These are phyloP conservation scores for Acrocyrtus sp. DNA, from an alignment of 2,888 invertebrate species.

Conservation along the genomic window DNA sequence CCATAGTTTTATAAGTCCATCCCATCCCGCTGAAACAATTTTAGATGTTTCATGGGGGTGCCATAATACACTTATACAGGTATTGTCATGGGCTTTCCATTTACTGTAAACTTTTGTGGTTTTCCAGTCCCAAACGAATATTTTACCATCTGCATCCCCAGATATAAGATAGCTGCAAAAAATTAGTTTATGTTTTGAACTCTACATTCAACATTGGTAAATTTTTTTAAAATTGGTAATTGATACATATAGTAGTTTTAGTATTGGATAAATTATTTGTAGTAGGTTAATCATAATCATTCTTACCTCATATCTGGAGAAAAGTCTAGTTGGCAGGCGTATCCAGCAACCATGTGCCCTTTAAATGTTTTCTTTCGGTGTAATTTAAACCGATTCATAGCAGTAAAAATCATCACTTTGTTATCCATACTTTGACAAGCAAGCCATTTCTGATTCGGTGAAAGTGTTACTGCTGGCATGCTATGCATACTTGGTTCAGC, in stretches of 20 bases:
- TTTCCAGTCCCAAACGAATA: slow-evolving; percentile 99
- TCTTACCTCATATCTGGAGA: slow-evolving; percentile 96
- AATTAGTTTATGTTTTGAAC: too few species aligned
- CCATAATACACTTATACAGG: slow-evolving; percentile 95
- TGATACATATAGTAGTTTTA: too few species aligned
- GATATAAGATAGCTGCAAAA: slow-evolving; percentile 91
- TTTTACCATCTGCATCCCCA: slow-evolving; percentile 98
- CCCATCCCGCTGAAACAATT: slow-evolving; percentile 99
- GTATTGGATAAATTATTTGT: too few species aligned
- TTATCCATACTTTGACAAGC: slow-evolving; percentile 99
- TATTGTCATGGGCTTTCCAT: slow-evolving; percentile 99
- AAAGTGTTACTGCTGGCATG: slow-evolving; percentile 93
- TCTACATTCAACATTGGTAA: too few species aligned
- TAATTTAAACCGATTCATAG: slow-evolving; percentile 96
- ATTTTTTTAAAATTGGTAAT: too few species aligned
- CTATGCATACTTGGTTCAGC: slow-evolving; percentile 99
- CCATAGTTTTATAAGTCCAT: slow-evolving; percentile 98
- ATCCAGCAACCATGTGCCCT: slow-evolving; percentile 99
- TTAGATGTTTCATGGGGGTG: slow-evolving; percentile 99
- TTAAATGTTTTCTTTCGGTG: slow-evolving; percentile 97
- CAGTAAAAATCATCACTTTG: slow-evolving; percentile 94
- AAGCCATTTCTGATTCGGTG: slow-evolving; percentile 98
- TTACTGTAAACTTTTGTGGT: slow-evolving; percentile 97
- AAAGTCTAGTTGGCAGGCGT: slow-evolving; percentile 96
- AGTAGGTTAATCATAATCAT: too few species aligned